Conservation (phyloP, 2,113 vertebrate genomes). For the Carollia perspicillata region DNA sequence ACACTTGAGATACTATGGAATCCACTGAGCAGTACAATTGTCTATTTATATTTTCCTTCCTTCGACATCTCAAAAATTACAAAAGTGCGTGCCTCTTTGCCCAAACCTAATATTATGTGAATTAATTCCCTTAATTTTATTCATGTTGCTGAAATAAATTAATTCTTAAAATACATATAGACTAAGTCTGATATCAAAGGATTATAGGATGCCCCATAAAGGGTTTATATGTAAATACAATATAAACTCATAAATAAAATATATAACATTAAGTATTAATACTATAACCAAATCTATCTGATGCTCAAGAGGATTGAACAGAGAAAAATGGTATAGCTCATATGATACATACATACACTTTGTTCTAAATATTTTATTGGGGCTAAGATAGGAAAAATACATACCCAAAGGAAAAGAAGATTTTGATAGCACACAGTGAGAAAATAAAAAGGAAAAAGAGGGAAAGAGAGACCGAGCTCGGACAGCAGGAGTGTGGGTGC, state of each 20-base stretch:
- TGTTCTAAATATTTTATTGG: background rate
- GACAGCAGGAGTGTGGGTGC: accelerated
- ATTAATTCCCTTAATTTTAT: slow-evolving; percentile 16
- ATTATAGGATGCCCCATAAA: slow-evolving; percentile 38
- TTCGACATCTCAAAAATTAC: background rate
- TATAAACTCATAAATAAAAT: slow-evolving; percentile 33
- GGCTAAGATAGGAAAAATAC: background rate
- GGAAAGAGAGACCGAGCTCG: background rate
- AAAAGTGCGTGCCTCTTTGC: background rate
- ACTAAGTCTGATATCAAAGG: slow-evolving; percentile 28
- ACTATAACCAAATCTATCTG: background rate
- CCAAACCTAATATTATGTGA: background rate
- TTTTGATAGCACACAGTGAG: background rate
- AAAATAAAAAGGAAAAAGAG: background rate
- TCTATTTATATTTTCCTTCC: background rate
- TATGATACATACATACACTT: background rate
- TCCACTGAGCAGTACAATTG: background rate
- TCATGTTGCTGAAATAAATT: slow-evolving; percentile 14
- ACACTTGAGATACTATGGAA: background rate
- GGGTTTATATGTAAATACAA: background rate
- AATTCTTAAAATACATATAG: slow-evolving; percentile 58
- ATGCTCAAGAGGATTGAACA: background rate
- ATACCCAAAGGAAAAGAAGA: background rate
- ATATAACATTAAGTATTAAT: background rate
- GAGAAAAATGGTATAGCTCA: background rate